Conservation (phyloP, 2,888 invertebrate species). For the Nematopogon swammerdamellus region DNA sequence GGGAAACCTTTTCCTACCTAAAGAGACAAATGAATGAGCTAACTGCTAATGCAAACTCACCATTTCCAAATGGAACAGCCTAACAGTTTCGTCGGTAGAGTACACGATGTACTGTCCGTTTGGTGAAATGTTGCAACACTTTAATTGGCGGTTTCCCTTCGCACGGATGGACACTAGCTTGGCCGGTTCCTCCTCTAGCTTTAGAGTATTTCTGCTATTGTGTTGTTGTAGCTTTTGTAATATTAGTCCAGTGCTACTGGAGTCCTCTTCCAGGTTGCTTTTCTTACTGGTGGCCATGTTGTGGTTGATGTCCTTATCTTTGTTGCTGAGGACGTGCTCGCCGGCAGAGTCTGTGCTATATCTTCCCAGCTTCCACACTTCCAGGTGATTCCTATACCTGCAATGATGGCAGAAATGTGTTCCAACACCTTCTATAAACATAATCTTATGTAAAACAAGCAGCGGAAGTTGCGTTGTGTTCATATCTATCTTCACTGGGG, state of each 20-base stretch:
- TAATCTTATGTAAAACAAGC: too few species aligned
- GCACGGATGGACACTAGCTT: slow-evolving; percentile 69
- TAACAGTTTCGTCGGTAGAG: slow-evolving; percentile 63
- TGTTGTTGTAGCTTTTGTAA: slow-evolving; percentile 19
- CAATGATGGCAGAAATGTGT: slow-evolving; percentile 6
- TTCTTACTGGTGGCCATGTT: slow-evolving; percentile 14
- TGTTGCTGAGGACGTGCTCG: slow-evolving; percentile 22
- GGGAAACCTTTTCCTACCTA: too few species aligned
- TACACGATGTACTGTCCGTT: slow-evolving; percentile 72
- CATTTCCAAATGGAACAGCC: slow-evolving; percentile 63
- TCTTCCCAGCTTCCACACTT: slow-evolving; percentile 51
- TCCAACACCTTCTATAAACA: background rate
- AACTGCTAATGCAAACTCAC: slow-evolving; percentile 27
- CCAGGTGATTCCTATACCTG: slow-evolving; percentile 53
- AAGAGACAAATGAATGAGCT: too few species aligned
- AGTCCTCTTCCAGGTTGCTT: slow-evolving; percentile 26
- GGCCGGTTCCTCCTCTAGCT: slow-evolving; percentile 53
- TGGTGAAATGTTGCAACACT: slow-evolving; percentile 67
- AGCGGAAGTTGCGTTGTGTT: too few species aligned
- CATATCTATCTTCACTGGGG: too few species aligned
- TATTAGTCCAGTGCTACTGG: slow-evolving; percentile 21
- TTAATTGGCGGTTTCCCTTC: slow-evolving; percentile 62
- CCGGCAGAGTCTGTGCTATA: slow-evolving; percentile 61
- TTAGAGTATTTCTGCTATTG: slow-evolving; percentile 24
- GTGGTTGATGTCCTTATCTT: slow-evolving; percentile 8